phyloP scores from a whole-genome alignment of 1,140 invertebrate species.

The Trinorchestia longiramus region DNA sequence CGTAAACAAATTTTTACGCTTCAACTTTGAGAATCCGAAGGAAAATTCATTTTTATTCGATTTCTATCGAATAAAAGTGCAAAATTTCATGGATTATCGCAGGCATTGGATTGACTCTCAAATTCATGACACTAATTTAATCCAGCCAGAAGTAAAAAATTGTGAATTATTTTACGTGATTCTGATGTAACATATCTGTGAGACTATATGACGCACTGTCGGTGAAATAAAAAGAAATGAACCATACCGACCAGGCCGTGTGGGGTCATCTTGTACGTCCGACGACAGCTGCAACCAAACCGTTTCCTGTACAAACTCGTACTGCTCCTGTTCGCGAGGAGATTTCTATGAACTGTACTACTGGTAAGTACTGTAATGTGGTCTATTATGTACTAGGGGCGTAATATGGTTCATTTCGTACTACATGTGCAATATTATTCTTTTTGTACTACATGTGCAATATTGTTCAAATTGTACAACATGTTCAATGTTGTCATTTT shows the following conservation, averaged over 20 bases:
- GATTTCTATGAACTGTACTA: slow-evolving; percentile 2
- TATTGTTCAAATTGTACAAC: background rate
- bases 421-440: background rate
- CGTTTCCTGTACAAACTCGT: background rate
- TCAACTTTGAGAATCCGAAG: too few species aligned
- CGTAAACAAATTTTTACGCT: too few species aligned
- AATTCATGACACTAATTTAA: too few species aligned
- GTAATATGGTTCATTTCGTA: background rate
- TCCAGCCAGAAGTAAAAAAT: too few species aligned
- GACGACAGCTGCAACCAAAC: background rate
- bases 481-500: background rate
- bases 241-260: background rate
- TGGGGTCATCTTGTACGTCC: background rate
- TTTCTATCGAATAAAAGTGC: too few species aligned
- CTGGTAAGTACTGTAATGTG: background rate
- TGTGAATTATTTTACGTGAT: too few species aligned
- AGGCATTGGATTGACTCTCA: too few species aligned
- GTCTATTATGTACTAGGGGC: too few species aligned
- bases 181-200: background rate
- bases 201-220: background rate
- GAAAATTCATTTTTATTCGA: too few species aligned
- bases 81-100: too few species aligned
- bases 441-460: background rate
- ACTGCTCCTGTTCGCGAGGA: background rate
- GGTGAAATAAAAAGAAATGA: too few species aligned